Evolutionary conservation across 2,888 invertebrate genomes (phyloP).

Genomic region (Polydrusus cervinus): DNA sequence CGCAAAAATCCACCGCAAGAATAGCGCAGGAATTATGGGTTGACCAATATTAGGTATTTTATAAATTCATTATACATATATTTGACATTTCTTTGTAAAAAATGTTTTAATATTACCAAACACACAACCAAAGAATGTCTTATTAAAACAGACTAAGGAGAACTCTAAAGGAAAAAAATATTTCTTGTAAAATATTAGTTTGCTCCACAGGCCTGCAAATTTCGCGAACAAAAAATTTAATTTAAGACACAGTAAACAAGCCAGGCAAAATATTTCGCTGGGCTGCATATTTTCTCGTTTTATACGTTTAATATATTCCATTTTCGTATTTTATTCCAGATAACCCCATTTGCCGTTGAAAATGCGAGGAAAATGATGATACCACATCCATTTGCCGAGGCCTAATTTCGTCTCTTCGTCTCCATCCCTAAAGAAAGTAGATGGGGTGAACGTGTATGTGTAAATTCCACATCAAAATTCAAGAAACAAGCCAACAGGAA

Average conservation of each 20-base stretch:
- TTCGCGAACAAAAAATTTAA: conserved; percentile 37
- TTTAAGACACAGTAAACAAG: conserved; percentile 44
- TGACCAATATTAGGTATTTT: too few species aligned
- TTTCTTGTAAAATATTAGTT: conserved; percentile 17
- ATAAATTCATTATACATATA: too few species aligned
- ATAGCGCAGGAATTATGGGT: too few species aligned
- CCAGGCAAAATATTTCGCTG: conserved; percentile 46
- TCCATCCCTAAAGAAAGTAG: conserved; percentile 46
- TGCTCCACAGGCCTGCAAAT: conserved; percentile 8
- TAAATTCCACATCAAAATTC: conserved; percentile 50
- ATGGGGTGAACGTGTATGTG: conserved; percentile 51
- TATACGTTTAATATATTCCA: conserved; percentile 54
- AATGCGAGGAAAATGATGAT: conserved; percentile 54
- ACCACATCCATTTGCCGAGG: conserved; percentile 54
- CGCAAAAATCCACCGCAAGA: too few species aligned
- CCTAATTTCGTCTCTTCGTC: conserved; percentile 55
- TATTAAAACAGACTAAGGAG: background rate
- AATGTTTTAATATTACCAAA: background rate
- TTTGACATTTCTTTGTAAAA: too few species aligned
- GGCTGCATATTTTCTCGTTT: conserved; percentile 50
- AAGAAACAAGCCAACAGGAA: conserved; percentile 51
- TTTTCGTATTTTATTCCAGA: conserved; percentile 53
- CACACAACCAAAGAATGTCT: background rate
- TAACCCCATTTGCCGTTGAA: conserved; percentile 51
- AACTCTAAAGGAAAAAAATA: background rate